Conservation (phyloP, 2,797 vertebrate genomes). For the Enteromius mattozi region DNA sequence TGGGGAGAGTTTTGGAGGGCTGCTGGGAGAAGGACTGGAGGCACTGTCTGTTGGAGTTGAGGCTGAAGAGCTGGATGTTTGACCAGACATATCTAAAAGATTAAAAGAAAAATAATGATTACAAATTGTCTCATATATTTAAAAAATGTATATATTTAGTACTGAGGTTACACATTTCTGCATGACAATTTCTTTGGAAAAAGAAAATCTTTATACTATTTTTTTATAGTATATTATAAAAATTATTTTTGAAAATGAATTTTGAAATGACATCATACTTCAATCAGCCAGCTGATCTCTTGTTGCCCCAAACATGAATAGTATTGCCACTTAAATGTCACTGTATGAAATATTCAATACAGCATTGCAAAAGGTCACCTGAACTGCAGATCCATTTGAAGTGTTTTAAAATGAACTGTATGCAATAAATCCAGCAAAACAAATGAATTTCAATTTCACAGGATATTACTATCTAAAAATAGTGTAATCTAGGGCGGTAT, state of each 20-base stretch:
- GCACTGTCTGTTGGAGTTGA: constrained; percentile 82
- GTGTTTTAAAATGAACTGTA: not conserved
- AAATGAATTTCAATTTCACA: not conserved
- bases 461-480: not conserved
- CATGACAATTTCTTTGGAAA: not conserved
- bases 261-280: not conserved
- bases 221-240: not conserved
- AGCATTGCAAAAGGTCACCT: constrained; percentile 43
- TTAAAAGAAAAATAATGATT: constrained; percentile 28
- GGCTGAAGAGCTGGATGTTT: constrained; percentile 80
- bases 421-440: not conserved
- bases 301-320: constrained; percentile 44
- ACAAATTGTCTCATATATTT: not conserved
- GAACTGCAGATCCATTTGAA: constrained; percentile 22
- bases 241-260: not conserved
- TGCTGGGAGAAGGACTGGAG: constrained; percentile 79
- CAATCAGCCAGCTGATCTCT: not conserved
- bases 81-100: constrained; percentile 79
- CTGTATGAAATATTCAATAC: constrained; percentile 57
- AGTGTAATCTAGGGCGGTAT: not conserved
- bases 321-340: constrained; percentile 64
- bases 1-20: constrained; percentile 80
- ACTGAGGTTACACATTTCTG: not conserved
- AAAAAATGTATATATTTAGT: not conserved
- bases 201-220: not conserved